Percentiles rank a stretch among this genome's conserved stretches.
These are phyloP conservation scores for Empidonax traillii DNA, from an alignment of 2,113 vertebrate species.

Conservation along the genomic window DNA sequence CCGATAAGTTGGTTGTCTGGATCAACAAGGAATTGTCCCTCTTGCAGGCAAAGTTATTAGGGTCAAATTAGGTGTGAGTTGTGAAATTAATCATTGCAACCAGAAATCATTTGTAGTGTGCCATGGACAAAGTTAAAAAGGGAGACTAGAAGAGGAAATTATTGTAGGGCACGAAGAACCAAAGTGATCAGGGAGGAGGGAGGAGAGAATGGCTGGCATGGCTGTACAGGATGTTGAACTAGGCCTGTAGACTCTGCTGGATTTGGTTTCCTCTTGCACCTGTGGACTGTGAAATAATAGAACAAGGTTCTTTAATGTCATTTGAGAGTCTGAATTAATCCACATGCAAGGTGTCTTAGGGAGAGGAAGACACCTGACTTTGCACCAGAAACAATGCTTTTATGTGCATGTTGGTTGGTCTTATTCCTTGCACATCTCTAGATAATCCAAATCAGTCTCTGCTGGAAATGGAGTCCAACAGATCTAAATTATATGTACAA, in stretches of 20 bases:
- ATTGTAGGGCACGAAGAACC: neutral
- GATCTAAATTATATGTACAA: neutral
- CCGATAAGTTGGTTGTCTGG: slow-evolving; percentile 25
- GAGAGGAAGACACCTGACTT: neutral
- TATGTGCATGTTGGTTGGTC: neutral
- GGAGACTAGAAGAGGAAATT: neutral
- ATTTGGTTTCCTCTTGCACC: neutral
- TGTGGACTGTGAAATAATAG: neutral
- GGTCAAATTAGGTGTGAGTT: neutral
- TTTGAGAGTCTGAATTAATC: neutral
- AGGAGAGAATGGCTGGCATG: neutral
- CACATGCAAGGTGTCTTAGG: too few relatives aligned
- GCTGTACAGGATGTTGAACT: neutral
- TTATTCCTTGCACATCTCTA: neutral
- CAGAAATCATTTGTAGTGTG: neutral
- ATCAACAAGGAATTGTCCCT: neutral
- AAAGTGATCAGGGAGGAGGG: neutral
- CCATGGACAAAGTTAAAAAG: neutral
- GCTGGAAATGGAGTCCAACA: neutral
- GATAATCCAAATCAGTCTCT: neutral
- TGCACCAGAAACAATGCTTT: neutral
- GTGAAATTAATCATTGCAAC: neutral
- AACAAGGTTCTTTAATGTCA: neutral
- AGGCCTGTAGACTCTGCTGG: neutral
- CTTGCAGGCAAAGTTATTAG: neutral